A percentile compares a stretch with the other conserved stretches of the same genome.
phyloP scores from a whole-genome alignment of 2,888 invertebrate species.

The Drosophila putrida region DNA sequence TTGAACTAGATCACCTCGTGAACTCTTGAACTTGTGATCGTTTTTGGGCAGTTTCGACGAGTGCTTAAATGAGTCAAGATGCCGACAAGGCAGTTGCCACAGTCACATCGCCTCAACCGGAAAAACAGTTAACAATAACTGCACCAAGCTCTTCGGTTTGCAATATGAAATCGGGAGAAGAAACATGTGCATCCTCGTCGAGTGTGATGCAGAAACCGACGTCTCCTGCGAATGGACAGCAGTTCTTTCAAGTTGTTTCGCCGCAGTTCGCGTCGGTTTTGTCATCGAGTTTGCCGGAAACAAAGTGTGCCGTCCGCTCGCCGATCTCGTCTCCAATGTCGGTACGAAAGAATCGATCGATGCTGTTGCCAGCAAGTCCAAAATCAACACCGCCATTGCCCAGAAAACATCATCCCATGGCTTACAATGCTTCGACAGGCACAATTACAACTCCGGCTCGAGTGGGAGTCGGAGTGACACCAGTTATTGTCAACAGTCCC shows the following conservation, averaged over 20 bases:
- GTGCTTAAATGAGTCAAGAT: constrained; percentile 83
- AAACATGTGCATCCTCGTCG: constrained; percentile 37
- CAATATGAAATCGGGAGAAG: constrained; percentile 41
- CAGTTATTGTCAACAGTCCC: constrained; percentile 71
- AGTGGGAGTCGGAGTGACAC: constrained; percentile 39
- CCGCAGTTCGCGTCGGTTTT: constrained; percentile 80
- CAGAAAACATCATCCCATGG: constrained; percentile 77
- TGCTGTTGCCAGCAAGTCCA: constrained; percentile 74
- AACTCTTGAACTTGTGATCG: no score
- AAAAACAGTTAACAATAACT: constrained; percentile 27
- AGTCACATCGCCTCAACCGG: constrained; percentile 28
- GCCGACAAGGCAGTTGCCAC: constrained; percentile 60
- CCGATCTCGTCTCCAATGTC: constrained; percentile 81
- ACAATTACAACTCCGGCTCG: constrained; percentile 74
- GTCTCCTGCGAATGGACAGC: constrained; percentile 63
- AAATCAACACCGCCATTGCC: constrained; percentile 81
- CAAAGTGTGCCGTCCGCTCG: constrained; percentile 73
- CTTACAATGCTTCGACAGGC: constrained; percentile 77
- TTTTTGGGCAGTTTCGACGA: neutral
- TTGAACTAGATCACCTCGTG: neutral
- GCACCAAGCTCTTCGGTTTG: constrained; percentile 5
- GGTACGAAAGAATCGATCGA: constrained; percentile 74
- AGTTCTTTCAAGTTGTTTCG: constrained; percentile 78
- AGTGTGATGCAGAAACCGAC: constrained; percentile 65
- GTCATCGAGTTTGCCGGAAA: constrained; percentile 76